Percentiles rank a stretch among this genome's conserved stretches.
Evolutionary conservation across 1,140 invertebrate species (phyloP).

Genomic region (Papilio xuthus): DNA sequence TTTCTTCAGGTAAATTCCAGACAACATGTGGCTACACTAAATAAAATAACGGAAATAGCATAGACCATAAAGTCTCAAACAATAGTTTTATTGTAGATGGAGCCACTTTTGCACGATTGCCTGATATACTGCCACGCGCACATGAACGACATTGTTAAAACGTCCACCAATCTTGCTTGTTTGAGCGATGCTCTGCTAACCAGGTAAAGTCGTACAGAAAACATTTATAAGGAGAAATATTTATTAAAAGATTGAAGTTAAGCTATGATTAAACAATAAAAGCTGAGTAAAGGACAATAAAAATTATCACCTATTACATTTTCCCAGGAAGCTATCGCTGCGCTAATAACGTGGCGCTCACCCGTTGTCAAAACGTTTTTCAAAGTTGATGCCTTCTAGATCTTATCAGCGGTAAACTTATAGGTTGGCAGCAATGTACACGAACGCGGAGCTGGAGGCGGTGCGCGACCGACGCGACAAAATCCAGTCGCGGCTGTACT

Average conservation of each 20-base stretch:
- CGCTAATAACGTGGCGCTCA: background rate
- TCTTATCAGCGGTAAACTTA: conserved; percentile 33
- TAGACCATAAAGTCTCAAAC: background rate
- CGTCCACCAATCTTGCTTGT: conserved; percentile 89
- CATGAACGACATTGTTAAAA: conserved; percentile 90
- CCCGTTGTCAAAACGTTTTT: background rate
- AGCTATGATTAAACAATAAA: background rate
- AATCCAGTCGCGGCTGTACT: conserved; percentile 91
- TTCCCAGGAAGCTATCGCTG: background rate
- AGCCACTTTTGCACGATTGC: conserved; percentile 91
- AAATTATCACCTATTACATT: background rate
- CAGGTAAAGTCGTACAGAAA: conserved; percentile 75
- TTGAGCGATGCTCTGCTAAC: conserved; percentile 90
- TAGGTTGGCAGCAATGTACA: conserved; percentile 90
- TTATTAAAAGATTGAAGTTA: background rate
- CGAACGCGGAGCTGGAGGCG: conserved; percentile 89
- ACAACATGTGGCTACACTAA: background rate
- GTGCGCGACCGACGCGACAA: conserved; percentile 91
- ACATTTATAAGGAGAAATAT: background rate
- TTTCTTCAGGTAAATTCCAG: conserved; percentile 86
- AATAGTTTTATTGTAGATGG: conserved; percentile 85
- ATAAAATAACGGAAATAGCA: conserved; percentile 1
- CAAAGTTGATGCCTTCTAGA: background rate
- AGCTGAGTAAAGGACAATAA: background rate
- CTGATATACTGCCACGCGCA: conserved; percentile 90